A percentile compares a stretch with the other conserved stretches of the same genome.
These are phyloP conservation scores for Dicrurus megarhynchus DNA, from an alignment of 2,113 vertebrate genomes.

Conservation along the genomic window DNA sequence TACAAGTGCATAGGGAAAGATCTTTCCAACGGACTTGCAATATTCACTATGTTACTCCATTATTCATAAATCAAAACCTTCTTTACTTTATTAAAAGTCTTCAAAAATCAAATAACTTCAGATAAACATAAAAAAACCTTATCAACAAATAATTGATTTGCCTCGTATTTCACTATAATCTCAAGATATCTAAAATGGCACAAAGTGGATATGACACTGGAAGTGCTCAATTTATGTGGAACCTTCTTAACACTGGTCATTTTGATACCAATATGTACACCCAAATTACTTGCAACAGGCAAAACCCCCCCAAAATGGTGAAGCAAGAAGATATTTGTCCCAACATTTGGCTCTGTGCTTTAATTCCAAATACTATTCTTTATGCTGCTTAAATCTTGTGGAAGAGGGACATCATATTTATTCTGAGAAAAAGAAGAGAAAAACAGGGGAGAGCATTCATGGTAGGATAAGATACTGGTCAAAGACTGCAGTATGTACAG, in stretches of 20 bases:
- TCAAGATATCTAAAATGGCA: neutral
- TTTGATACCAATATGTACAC: neutral
- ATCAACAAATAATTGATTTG: neutral
- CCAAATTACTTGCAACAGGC: neutral
- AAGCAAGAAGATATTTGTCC: neutral
- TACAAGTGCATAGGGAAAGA: neutral
- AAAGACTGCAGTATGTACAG: no score
- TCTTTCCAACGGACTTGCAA: neutral
- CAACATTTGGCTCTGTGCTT: neutral
- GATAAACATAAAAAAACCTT: neutral
- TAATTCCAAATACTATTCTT: neutral
- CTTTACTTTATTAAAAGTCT: neutral
- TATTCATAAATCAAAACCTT: neutral
- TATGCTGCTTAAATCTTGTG: neutral
- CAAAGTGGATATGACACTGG: neutral
- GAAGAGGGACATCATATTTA: neutral
- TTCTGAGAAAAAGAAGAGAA: neutral
- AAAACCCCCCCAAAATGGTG: neutral
- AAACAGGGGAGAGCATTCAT: neutral
- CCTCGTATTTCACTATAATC: neutral
- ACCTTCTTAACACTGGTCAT: neutral
- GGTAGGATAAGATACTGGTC: neutral
- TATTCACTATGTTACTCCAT: neutral
- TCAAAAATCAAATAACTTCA: neutral
- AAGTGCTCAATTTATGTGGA: neutral